phyloP scores from a whole-genome alignment of 1,140 invertebrate species.

The Tribolium madens region DNA sequence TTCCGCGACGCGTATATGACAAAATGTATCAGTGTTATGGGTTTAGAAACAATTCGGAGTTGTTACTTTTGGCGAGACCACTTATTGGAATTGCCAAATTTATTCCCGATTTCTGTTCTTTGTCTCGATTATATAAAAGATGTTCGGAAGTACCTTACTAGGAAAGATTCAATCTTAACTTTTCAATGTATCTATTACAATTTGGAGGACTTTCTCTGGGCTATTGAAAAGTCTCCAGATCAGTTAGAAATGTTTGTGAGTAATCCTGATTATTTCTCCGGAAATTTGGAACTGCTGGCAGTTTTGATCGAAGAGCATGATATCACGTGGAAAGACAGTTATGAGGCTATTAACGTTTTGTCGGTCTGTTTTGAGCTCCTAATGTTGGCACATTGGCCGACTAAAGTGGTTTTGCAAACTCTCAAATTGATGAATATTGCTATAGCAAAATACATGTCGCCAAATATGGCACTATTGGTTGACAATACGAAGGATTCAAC shows the following conservation, averaged over 20 bases:
- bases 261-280: conserved; percentile 65
- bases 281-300: conserved; percentile 73
- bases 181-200: conserved; percentile 78
- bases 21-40: conserved; percentile 73
- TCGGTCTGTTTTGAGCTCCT: conserved; percentile 64
- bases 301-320: conserved; percentile 76
- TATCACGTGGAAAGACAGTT: conserved; percentile 79
- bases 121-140: conserved; percentile 69
- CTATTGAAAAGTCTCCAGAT: conserved; percentile 48
- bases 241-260: conserved; percentile 41
- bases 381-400: conserved; percentile 63
- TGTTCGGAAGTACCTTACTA: conserved; percentile 65
- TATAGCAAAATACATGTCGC: conserved; percentile 80
- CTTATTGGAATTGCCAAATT: conserved; percentile 63
- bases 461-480: conserved; percentile 78
- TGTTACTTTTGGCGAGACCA: conserved; percentile 72
- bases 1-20: conserved; percentile 73
- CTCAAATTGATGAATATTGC: conserved; percentile 76
- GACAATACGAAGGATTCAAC: conserved; percentile 74
- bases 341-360: conserved; percentile 74
- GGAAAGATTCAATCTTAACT: conserved; percentile 76
- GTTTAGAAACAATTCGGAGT: conserved; percentile 72
- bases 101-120: conserved; percentile 74
- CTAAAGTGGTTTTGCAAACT: conserved; percentile 71
- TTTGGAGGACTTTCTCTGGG: conserved; percentile 70